Evolutionary conservation across 2,888 invertebrate species (phyloP).

Genomic region (Brachyopa scutellaris): DNA sequence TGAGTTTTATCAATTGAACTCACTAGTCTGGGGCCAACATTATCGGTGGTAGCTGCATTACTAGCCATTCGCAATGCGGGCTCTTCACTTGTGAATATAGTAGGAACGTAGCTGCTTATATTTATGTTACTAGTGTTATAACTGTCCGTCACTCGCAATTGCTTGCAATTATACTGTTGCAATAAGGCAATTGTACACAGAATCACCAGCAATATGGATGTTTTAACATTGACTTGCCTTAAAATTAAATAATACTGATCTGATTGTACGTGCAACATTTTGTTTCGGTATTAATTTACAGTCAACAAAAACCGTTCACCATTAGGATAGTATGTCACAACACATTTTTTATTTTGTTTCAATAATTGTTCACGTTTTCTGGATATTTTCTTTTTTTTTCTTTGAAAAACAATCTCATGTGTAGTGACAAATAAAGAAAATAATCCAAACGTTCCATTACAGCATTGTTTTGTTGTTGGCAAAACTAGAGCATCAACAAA

Average conservation of each 20-base stretch:
- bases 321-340: conserved; percentile 3
- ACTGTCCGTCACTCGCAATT: background rate
- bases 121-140: conserved; percentile 17
- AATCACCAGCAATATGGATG: conserved; percentile 20
- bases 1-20: conserved; percentile 40
- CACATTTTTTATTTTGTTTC: conserved; percentile 10
- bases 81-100: conserved; percentile 25
- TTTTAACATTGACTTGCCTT: conserved; percentile 15
- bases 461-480: conserved; percentile 26
- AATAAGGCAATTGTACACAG: conserved; percentile 21
- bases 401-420: conserved; percentile 38
- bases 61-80: conserved; percentile 4
- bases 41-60: background rate
- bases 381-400: conserved; percentile 32
- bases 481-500: background rate
- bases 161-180: conserved; percentile 22
- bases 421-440: conserved; percentile 20
- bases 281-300: background rate
- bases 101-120: conserved; percentile 48
- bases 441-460: conserved; percentile 56
- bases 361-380: background rate
- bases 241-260: conserved; percentile 47
- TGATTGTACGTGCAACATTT: conserved; percentile 41
- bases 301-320: conserved; percentile 2
- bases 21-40: background rate